Evolutionary conservation across 2,113 vertebrate genomes (phyloP), one percentile per base, ranked within the genome.

Genomic region (Cyanistes caeruleus): DNA sequence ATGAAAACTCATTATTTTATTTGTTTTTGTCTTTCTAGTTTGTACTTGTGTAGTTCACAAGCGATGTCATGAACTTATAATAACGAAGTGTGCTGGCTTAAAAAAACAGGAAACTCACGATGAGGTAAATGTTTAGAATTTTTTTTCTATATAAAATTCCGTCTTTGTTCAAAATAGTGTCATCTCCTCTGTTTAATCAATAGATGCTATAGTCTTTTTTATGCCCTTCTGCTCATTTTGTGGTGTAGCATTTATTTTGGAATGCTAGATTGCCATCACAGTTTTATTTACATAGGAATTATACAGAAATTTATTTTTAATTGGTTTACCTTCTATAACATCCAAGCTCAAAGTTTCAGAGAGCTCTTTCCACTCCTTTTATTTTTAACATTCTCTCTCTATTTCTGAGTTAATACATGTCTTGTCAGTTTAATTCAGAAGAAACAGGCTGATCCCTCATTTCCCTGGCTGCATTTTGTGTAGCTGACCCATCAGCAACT

Each of bases 31-130:
- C 17, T 95, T 97, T 97, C 63, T 98, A 99, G 99, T 99, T 94
- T 99, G 99, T 89, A 99, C 99, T 93, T 99, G 99, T 48, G 99
- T 99, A 63, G 99, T 99, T 95, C 99, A 99, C 98, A 99, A 99
- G 97, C 98, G 99, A 97, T 99, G 99, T 94, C 99, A 99, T 70
- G 99, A 99, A 97, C 99, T 99, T 97, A 99, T 99, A 94, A 99
- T 99, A 97, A 99, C 99, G 9, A 99, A 99, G 96, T 99, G 99
- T 83, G 99, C 99, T 51, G 99, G 99, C 31, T 97, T 99, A 97
- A 99, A 99, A 98, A 99, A 99, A 93, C 99, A 99, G 98, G 99
- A 99, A 98, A 98, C 99, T 65, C 98, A 98, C 0, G 99, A 99
- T 74, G 99, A 99, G 99, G 99, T 99, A 97, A 98, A 96, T 97